These are phyloP conservation scores for Drosophila phalerata DNA, from an alignment of 2,888 invertebrate species.

Conservation along the genomic window DNA sequence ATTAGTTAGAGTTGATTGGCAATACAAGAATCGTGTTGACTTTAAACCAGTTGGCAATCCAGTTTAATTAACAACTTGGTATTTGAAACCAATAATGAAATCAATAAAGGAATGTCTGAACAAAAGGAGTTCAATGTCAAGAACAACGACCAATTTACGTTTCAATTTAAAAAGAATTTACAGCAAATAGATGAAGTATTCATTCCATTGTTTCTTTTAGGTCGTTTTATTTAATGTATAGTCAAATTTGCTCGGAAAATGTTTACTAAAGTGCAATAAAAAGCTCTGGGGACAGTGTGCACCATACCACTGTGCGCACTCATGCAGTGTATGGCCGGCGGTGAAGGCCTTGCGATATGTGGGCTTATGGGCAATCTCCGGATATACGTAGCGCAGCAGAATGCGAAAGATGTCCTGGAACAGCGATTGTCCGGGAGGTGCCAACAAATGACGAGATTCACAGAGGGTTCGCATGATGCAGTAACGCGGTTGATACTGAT, in stretches of 20 bases:
- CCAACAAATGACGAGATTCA: slow-evolving; percentile 88
- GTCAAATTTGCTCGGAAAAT: slow-evolving; percentile 48
- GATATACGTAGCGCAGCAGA: slow-evolving; percentile 87
- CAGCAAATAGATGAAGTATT: slow-evolving; percentile 12
- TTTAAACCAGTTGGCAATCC: slow-evolving; percentile 37
- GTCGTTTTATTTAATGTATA: slow-evolving; percentile 49
- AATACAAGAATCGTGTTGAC: slow-evolving; percentile 44
- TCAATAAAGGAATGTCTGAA: not conserved
- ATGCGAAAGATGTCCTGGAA: slow-evolving; percentile 89
- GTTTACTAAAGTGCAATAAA: slow-evolving; percentile 70
- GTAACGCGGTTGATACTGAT: slow-evolving; percentile 75
- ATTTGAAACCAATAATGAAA: slow-evolving; percentile 25
- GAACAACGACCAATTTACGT: no score
- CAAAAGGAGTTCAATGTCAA: no score
- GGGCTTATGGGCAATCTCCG: slow-evolving; percentile 71
- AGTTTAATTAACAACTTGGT: slow-evolving; percentile 75
- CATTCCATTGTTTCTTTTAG: slow-evolving; percentile 21
- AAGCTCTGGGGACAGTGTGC: slow-evolving; percentile 82
- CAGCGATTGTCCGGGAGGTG: slow-evolving; percentile 88
- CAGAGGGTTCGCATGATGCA: slow-evolving; percentile 90
- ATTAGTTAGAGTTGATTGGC: slow-evolving; percentile 37
- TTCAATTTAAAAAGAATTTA: no score
- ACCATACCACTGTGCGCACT: slow-evolving; percentile 79
- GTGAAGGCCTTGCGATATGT: slow-evolving; percentile 65
- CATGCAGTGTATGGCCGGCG: slow-evolving; percentile 65